These are phyloP conservation scores for Augochlora pura DNA, from an alignment of 1,140 invertebrate genomes.

Conservation along the genomic window DNA sequence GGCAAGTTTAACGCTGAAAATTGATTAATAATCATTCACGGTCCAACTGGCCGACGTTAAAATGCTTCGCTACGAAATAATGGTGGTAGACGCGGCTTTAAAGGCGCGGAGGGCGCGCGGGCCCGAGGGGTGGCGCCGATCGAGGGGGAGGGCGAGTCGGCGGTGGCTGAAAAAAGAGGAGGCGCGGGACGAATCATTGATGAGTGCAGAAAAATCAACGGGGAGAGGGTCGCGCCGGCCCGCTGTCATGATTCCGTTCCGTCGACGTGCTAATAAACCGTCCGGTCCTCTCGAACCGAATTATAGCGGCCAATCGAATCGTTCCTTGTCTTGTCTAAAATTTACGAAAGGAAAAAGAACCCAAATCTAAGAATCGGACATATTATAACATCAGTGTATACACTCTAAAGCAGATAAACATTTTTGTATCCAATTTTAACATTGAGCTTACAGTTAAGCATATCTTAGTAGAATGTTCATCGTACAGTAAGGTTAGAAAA, in stretches of 20 bases:
- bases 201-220: conserved; percentile 33
- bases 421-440: too few species aligned
- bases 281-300: background rate
- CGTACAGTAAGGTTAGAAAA: too few species aligned
- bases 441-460: too few species aligned
- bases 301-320: too few species aligned
- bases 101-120: background rate
- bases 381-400: too few species aligned
- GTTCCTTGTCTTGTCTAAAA: too few species aligned
- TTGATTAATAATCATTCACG: conserved; percentile 71
- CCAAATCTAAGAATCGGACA: too few species aligned
- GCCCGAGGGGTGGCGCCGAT: background rate
- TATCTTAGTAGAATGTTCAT: too few species aligned
- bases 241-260: background rate
- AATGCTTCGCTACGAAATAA: conserved; percentile 59
- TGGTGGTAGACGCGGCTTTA: conserved; percentile 34
- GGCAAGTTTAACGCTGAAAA: conserved; percentile 63
- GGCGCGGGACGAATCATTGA: conserved; percentile 35
- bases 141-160: too few species aligned
- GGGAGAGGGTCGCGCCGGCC: background rate
- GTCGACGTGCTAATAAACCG: background rate
- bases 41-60: conserved; percentile 55
- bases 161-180: conserved; percentile 13
- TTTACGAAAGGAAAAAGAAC: too few species aligned
- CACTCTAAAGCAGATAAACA: too few species aligned